Base-by-base conservation (phyloP, 2,113 vertebrate genomes). In the Entomyzon cyanotis region DNA sequence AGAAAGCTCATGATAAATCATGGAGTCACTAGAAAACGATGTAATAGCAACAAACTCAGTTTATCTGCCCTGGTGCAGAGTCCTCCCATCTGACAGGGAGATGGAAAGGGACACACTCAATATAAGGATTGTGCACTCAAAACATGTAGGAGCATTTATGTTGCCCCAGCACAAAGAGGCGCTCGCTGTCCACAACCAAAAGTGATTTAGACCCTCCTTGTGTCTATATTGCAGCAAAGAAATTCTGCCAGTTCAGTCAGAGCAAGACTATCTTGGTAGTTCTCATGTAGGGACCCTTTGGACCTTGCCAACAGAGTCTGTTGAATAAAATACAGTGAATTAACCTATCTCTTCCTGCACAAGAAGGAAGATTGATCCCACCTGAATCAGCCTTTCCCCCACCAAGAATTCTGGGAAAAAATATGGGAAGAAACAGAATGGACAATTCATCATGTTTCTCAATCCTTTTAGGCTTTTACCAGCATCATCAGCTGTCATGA, bases 71-170 rank as follows among this genome's bases (percentile, higher is more conserved):
- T n/a, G 7, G 9, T 35, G 6, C 8, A 50, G 33, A 21, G 28
- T 86, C 33, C 23, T 91, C 27, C 33, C 21, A 47, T 46, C 60
- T 60, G 49, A 58, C n/a, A 87, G 8, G 16, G 24, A 55, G 22
- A 30, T 67, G 63, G 47, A 62, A 55, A 21, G 41, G 25, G 31
- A 71, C 15, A 30, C 22, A 8, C 30, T 77, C 59, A n/a, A 4
- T 41, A 2, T 7, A 22, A 95, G 20, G 42, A 50, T 35, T 46
- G 22, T 15, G 19, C 0, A 4, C n/a, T 86, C 35, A 60, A 69
- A 92, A 37, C 16, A 23, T 5, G 7, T 4, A 15, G 59, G 17
- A 89, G 44, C 15, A 19, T 76, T 42, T 21, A 20, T 0, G 0
- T 31, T 76, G n/a, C 31, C 31, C 19, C 71, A 88, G 46, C 1